phyloP scores from a whole-genome alignment of 2,888 invertebrate genomes.

The Xylota segnis region DNA sequence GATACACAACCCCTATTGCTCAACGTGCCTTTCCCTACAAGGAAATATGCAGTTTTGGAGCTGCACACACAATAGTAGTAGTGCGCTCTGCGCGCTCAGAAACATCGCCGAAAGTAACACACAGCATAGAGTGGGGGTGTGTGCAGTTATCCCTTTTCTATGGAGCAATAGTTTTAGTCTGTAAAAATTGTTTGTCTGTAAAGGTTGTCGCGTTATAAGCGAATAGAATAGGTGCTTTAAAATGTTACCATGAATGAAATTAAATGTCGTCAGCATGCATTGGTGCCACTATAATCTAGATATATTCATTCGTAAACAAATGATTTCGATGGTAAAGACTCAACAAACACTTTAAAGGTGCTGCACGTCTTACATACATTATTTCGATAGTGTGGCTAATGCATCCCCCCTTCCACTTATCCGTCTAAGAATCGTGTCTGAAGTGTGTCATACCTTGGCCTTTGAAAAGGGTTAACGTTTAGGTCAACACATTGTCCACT shows the following conservation, averaged over 20 bases:
- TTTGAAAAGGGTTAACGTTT: too few species aligned
- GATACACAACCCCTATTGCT: slow-evolving; percentile 7
- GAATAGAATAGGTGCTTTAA: neutral
- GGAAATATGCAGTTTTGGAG: slow-evolving; percentile 4
- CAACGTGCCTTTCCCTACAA: neutral
- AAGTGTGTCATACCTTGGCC: too few species aligned
- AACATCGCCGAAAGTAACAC: neutral
- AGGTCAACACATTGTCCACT: too few species aligned
- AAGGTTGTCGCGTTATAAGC: neutral
- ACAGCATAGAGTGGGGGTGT: neutral
- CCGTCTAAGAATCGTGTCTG: too few species aligned
- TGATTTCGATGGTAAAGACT: too few species aligned
- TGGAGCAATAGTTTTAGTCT: slow-evolving; percentile 5
- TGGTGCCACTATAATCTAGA: too few species aligned
- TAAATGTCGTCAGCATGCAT: too few species aligned
- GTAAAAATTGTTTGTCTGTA: neutral
- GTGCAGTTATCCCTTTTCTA: neutral
- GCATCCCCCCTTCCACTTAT: too few species aligned
- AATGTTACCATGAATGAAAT: neutral
- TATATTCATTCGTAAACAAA: too few species aligned
- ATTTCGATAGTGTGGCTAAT: too few species aligned
- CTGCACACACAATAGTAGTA: slow-evolving; percentile 7
- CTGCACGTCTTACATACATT: too few species aligned
- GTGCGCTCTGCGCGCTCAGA: slow-evolving; percentile 10
- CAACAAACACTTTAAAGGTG: too few species aligned